A percentile compares a stretch with the other conserved stretches of the same genome.
These are phyloP conservation scores for Gallinago nigripennis DNA, from an alignment of 2,797 vertebrate genomes.

Conservation along the genomic window DNA sequence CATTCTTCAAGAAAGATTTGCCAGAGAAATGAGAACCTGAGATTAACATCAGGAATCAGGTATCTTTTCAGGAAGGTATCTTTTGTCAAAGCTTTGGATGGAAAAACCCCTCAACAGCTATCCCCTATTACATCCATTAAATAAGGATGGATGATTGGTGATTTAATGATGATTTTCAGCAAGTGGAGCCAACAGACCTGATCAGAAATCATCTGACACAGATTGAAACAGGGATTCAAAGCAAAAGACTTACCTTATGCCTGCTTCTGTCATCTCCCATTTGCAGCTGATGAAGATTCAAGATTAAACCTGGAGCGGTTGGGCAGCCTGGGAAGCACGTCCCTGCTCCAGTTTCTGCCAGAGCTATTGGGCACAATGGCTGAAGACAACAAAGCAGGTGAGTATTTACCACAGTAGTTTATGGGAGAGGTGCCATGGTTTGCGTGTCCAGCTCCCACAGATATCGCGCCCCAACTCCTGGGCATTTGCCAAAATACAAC, in stretches of 20 bases:
- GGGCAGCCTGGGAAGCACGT: background rate
- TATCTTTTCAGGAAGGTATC: background rate
- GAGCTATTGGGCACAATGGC: background rate
- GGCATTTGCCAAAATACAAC: background rate
- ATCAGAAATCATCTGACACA: background rate
- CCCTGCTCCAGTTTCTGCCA: constrained; percentile 42
- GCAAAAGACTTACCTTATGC: background rate
- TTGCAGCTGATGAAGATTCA: constrained; percentile 6
- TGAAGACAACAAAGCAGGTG: constrained; percentile 63
- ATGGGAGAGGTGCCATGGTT: background rate
- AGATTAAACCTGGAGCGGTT: background rate
- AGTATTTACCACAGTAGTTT: background rate
- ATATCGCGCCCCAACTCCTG: rapidly evolving
- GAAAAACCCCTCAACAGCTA: background rate
- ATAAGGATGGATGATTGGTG: background rate
- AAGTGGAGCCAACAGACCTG: background rate
- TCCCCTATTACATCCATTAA: background rate
- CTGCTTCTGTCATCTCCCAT: background rate
- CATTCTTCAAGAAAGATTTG: background rate
- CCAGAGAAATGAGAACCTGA: background rate
- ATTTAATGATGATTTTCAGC: background rate
- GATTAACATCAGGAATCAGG: background rate
- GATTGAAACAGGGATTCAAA: background rate
- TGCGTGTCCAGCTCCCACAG: background rate
- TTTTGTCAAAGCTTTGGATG: background rate